Base-by-base conservation (phyloP, 2,888 invertebrate species). In the Agrochola lychnidis region DNA sequence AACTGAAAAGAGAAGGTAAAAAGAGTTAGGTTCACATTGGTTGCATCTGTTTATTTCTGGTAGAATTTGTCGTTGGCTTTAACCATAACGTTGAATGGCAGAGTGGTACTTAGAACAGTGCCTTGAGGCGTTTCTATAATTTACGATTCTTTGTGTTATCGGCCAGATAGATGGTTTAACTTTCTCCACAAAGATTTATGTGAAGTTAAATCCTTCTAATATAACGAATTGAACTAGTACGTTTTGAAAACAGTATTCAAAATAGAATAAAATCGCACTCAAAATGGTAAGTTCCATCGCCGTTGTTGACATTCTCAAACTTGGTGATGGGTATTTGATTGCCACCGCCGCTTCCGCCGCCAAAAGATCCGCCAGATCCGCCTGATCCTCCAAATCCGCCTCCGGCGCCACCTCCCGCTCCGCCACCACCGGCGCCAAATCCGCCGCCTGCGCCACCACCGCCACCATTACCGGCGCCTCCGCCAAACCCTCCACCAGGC, bases 281-380 rank as follows among this genome's bases (percentile, higher is more conserved):
- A 93, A 97, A 98, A 82, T 95, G 97, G 90, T 98, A 98, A 86
- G 95, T 97, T 81, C 98, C 98, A 87, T 97, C 97, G 61, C 97
- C 97, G 88, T 97, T 97, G 93, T 97, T 97, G 75, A 96, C 97
- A 85, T 97, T 98, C 83, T 97, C 97, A 89, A 97, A 97, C 85
- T 97, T 97, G 22, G 97, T 93, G 85, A 98, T 98, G 14, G 98
- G 97, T 83, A 95, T 94, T 82, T 95, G 93, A 19, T 93, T 91
- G 42, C 94, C 97, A 92, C 90, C 87, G 83, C 95, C 90, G 51
- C 92, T 89, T 69, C 90, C 88, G 25, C 88, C 83, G 57, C 89
- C 76, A 64, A 74, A 84, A 75, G 76, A 83, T 78, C 78, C 78
- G 57, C 89, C 74, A 14, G 79, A 83, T 63, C 85, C 81, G 12